Base-by-base conservation (phyloP, 2,888 invertebrate genomes). In the Pandemis heparana region DNA sequence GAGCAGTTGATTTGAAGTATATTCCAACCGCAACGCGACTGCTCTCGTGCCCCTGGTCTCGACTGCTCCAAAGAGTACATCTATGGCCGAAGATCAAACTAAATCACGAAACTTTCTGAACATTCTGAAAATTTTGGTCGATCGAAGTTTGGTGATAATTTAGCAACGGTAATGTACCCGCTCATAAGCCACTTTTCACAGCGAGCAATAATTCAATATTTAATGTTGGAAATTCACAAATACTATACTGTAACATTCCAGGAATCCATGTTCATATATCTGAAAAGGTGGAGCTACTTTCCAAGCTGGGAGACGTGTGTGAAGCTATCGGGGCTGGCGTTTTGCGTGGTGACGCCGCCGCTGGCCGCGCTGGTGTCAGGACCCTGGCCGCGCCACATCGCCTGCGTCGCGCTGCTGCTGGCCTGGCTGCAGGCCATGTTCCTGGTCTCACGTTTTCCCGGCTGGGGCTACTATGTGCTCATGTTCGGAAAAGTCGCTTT, bases 371-470 rank as follows among this genome's bases (percentile, higher is more conserved):
- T 1, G 1, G 61, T 3, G n/a, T 41, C 61, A 9, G 18, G 51
- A 9, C 18, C 46, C 51, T 70, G 61, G 69, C n/a, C 16, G 62
- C 69, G 69, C 23, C 69, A 70, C 60, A 18, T 23, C 18, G 23
- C 69, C 61, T 70, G 64, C 38, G 56, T 46, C 10, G 87, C 90
- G 0, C 76, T 92, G 18, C 83, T 93, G 59, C 79, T 91, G 38
- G 83, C 88, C 4, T 93, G 92, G 92, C 80, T 88, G 6, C 89
- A 92, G 76, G 82, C 92, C 75, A 89, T 91, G 81, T 87, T 92
- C 68, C 80, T 92, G 18, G 77, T 91, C 8, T 89, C 92, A 0
- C 82, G 91, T 18, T 87, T 90, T 72, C 91, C 91, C 3, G 83
- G 82, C 38, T 89, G 88, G 82, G 92, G 92, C 1, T 89, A 88